Evolutionary conservation across 2,888 invertebrate species (phyloP).

Genomic region (Agrotis exclamationis): DNA sequence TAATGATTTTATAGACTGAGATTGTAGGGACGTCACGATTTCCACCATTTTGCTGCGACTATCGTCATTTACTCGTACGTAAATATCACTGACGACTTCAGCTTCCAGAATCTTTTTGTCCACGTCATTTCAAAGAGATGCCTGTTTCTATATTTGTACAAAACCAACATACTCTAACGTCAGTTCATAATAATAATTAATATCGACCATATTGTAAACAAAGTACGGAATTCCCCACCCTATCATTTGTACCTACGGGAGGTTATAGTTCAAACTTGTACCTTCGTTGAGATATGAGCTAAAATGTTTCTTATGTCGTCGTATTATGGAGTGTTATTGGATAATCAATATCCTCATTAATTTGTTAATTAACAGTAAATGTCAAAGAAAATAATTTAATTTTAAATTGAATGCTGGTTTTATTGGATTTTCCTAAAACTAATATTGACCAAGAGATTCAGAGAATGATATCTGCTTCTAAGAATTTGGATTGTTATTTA

Average conservation of each 20-base stretch:
- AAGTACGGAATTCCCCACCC: conserved; percentile 51
- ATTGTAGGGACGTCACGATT: neutral
- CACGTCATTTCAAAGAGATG: conserved; percentile 19
- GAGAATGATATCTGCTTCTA: neutral
- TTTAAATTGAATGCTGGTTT: neutral
- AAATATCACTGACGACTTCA: neutral
- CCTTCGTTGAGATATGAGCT: conserved; percentile 10
- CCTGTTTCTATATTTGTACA: conserved; percentile 29
- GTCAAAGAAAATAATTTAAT: neutral
- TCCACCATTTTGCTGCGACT: neutral
- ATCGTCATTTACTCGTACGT: neutral
- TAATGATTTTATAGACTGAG: neutral
- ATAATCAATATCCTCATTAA: neutral
- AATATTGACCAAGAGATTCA: neutral
- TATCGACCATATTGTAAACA: conserved; percentile 47
- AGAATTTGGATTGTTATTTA: neutral
- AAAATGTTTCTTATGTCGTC: conserved; percentile 9
- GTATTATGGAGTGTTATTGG: conserved; percentile 22
- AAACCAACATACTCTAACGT: conserved; percentile 35
- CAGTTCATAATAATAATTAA: conserved; percentile 41
- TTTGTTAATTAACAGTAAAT: neutral
- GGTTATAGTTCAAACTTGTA: conserved; percentile 45
- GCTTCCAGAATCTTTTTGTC: neutral
- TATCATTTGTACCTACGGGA: conserved; percentile 41
- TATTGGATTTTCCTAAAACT: conserved; percentile 12